These are phyloP conservation scores for Ormyrus labotus DNA, from an alignment of 2,888 invertebrate genomes.

Conservation along the genomic window DNA sequence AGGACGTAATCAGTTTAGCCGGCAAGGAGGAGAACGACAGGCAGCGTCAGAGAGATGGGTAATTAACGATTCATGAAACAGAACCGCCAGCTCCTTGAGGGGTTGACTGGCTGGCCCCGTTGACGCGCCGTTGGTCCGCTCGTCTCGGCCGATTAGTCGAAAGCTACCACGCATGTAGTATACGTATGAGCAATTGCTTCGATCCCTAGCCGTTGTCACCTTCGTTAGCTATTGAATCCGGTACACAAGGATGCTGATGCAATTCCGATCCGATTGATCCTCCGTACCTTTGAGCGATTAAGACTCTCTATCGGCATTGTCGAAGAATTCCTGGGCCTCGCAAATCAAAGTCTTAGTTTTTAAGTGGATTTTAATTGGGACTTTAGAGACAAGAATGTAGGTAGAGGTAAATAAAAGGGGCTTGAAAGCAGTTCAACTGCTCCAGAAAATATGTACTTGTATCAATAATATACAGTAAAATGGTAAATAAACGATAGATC, in stretches of 20 bases:
- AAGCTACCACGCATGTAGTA: background rate
- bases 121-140: background rate
- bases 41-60: slow-evolving; percentile 19
- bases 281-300: too few species aligned
- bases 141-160: slow-evolving; percentile 25
- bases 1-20: background rate
- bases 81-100: background rate
- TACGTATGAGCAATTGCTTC: background rate
- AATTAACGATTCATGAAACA: slow-evolving; percentile 39
- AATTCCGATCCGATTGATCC: background rate
- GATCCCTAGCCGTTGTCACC: slow-evolving; percentile 19
- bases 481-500: slow-evolving; percentile 26
- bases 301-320: too few species aligned
- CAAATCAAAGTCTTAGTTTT: too few species aligned
- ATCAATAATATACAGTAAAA: background rate
- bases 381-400: too few species aligned
- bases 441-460: background rate
- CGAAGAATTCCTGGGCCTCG: too few species aligned
- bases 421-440: too few species aligned
- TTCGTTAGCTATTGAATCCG: slow-evolving; percentile 37
- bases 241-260: background rate
- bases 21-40: background rate
- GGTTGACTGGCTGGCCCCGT: background rate
- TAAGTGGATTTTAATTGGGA: too few species aligned
- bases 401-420: too few species aligned